Evolutionary conservation across 2,888 invertebrate species (phyloP).

Genomic region (Meiosimyza decipiens): DNA sequence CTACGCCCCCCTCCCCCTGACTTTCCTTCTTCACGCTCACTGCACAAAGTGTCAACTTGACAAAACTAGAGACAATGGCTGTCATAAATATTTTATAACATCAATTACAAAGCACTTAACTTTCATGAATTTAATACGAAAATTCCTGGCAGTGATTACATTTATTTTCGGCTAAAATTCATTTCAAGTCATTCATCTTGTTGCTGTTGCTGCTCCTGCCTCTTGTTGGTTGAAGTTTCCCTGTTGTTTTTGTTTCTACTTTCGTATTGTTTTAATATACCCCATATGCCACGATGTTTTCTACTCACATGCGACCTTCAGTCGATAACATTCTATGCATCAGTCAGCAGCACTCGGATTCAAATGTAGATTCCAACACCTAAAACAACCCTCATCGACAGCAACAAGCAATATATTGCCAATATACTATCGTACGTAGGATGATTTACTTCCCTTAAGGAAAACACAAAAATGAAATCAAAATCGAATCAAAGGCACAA

Average conservation of each 20-base stretch:
- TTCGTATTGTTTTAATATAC: constrained; percentile 36
- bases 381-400: constrained; percentile 35
- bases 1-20: constrained; percentile 1
- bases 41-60: constrained; percentile 40
- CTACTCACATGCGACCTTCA: constrained; percentile 1
- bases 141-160: constrained; percentile 46
- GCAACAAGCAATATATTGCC: constrained; percentile 45
- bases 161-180: constrained; percentile 28
- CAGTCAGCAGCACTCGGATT: constrained; percentile 42
- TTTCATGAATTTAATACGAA: constrained; percentile 64
- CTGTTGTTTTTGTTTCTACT: constrained; percentile 15
- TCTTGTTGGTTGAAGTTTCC: not conserved
- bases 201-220: not conserved
- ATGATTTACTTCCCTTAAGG: constrained; percentile 57
- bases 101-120: constrained; percentile 67
- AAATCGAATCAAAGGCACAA: constrained; percentile 35
- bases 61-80: constrained; percentile 49
- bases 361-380: constrained; percentile 31
- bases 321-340: constrained; percentile 48
- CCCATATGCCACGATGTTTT: too few relatives aligned
- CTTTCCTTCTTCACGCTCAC: not conserved
- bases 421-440: constrained; percentile 45
- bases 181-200: constrained; percentile 53
- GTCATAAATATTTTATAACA: constrained; percentile 68
- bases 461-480: constrained; percentile 37